Conservation (phyloP, 2,888 invertebrate genomes). For the Scaptomyza flava region DNA sequence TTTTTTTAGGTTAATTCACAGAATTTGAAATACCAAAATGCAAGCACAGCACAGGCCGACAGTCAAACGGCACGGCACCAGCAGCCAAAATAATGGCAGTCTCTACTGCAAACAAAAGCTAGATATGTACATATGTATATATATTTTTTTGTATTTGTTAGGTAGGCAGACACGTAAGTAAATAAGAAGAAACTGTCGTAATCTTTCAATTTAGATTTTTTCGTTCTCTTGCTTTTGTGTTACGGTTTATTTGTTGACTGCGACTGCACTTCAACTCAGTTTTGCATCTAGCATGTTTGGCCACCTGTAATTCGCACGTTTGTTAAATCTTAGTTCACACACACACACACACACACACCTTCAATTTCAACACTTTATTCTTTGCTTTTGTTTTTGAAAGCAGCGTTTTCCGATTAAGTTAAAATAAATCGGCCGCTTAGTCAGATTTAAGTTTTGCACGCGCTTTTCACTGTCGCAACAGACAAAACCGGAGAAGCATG, state of each 20-base stretch:
- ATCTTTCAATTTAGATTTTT: slow-evolving; percentile 73
- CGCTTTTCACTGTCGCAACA: slow-evolving; percentile 31
- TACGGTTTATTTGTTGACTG: slow-evolving; percentile 56
- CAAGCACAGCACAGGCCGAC: slow-evolving; percentile 45
- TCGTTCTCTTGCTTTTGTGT: slow-evolving; percentile 55
- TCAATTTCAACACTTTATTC: slow-evolving; percentile 54
- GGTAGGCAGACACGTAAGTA: slow-evolving; percentile 22
- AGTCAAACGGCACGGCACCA: slow-evolving; percentile 43
- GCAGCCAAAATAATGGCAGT: slow-evolving; percentile 44
- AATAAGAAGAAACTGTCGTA: slow-evolving; percentile 66
- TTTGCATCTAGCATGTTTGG: slow-evolving; percentile 22
- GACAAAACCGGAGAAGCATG: slow-evolving; percentile 41
- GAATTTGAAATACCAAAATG: slow-evolving; percentile 66
- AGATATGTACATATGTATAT: slow-evolving; percentile 1
- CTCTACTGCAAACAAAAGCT: slow-evolving; percentile 53
- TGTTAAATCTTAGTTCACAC: slow-evolving; percentile 42
- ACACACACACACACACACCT: slow-evolving; percentile 22
- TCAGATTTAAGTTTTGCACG: slow-evolving; percentile 49
- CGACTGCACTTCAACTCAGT: slow-evolving; percentile 41
- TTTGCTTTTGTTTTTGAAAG: slow-evolving; percentile 21
- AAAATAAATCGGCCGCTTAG: slow-evolving; percentile 11
- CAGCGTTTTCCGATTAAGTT: slow-evolving; percentile 15
- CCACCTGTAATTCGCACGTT: slow-evolving; percentile 46
- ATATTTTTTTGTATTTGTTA: slow-evolving; percentile 11
- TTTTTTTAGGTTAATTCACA: slow-evolving; percentile 73